Evolutionary conservation across 1,140 invertebrate genomes (phyloP), one percentile per base, ranked within the genome.

Genomic region (Heliconius hermathena): DNA sequence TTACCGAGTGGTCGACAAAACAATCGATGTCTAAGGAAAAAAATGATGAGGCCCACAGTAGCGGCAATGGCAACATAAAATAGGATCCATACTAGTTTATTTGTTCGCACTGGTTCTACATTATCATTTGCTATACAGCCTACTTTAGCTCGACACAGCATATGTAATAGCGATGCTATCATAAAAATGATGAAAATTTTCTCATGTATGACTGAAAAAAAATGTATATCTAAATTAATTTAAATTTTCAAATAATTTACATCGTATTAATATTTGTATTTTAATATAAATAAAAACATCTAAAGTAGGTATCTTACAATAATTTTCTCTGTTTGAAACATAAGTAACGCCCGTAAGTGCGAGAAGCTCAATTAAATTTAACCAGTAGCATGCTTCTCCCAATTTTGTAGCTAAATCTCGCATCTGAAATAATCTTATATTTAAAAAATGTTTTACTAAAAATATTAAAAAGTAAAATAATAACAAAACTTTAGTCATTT

Each of bases 181-280:
- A 99, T 99, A 91, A 99, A 99, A 77, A 97, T 95, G 84, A 99
- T 98, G 94, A 99, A 99, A 86, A 99, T 97, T 93, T 98, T 98
- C 91, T 98, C 98, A 93, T 98, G 98, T 73, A 98, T 95, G 86
- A 98, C 98, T 98, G 94, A 78, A 97, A 97, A 79, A 71, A 71
- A 78, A 83, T 46, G 41, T 73, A 75, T 57, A n/a, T n/a, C n/a
- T n/a, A 36, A 72, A 76, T 16, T 46, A 46, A 20, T 2, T 26
- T 26, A 38, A 13, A 36, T 38, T 33, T 16, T 11, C 26, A 66
- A 66, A 8, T 66, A 66, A 66, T n/a, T 57, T 3, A 57, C 54
- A 57, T 46, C 5, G 16, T 49, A 16, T 49, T 49, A 49, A 49
- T 20, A 6, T 20, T n/a, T 36, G 13, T 26, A 57, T 57, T 8